Base-by-base conservation (phyloP, 2,797 vertebrate genomes). In the Corythornis leucogaster region DNA sequence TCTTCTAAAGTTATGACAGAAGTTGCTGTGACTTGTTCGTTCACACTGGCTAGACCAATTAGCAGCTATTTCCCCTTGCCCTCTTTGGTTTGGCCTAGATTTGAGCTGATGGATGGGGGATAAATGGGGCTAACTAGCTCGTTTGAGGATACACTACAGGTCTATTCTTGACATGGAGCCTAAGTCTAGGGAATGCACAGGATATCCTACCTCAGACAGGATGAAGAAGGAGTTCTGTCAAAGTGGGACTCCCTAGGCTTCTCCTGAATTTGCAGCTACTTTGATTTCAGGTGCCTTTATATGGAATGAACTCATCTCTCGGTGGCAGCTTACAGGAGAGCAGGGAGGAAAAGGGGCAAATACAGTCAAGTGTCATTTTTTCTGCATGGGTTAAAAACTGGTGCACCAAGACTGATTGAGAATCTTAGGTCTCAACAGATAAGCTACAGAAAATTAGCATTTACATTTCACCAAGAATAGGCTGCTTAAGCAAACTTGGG, bases 1-100 rank as follows among this genome's bases (percentile, higher is more conserved):
- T 73, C 81, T 73, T 91, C 85, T 74, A 93, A 90, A 95, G 88
- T 86, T 92, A 71, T 54, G 75, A 86, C 80, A 93, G 92, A 83
- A 89, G 91, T 73, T 81, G 87, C 66, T 73, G 73, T 94, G 87
- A 83, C 89, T 95, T 83, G 81, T 59, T 92, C 59, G 30, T 78
- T 95, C 84, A 75, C 62, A 94, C 77, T 69, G 77, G 92, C 73
- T 69, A 84, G 51, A 81, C 92, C 92, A 95, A 92, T 95, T 93
- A 95, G 92, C 55, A 85, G 82, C 89, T 92, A n/a, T 76, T 93
- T 92, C 82, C 85, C 63, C 62, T 70, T 94, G 86, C 84, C 92
- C 66, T 69, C 62, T 40, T 51, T 66, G 59, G 76, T 80, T 55
- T 91, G 91, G 89, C 91, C 87, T 89, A 53, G 76, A 95, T 87